Evolutionary conservation across 2,113 vertebrate genomes (phyloP).

Genomic region (Equus przewalskii): DNA sequence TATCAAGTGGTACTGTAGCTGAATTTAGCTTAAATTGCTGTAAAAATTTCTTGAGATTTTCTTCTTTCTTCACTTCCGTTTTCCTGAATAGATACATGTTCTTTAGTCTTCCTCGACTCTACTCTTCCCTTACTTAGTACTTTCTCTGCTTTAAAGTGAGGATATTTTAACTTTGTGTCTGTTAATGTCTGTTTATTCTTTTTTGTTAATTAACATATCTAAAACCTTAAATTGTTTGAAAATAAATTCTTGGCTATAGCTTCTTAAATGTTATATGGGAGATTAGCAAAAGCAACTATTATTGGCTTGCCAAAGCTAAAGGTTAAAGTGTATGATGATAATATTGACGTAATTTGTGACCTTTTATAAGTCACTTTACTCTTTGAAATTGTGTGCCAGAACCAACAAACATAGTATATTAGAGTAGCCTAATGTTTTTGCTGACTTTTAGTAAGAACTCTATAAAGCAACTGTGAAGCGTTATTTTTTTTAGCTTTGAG

Average conservation of each 20-base stretch:
- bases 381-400: constrained; percentile 56
- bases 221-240: constrained; percentile 9
- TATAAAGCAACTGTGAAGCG: constrained; percentile 20
- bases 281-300: constrained; percentile 13
- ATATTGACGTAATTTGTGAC: constrained; percentile 9
- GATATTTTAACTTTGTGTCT: constrained; percentile 23
- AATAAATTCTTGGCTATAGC: not conserved
- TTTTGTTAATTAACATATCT: not conserved
- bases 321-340: constrained; percentile 10
- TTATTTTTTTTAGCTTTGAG: constrained; percentile 33
- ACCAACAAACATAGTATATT: not conserved
- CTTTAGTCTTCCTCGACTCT: not conserved
- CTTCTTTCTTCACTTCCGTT: constrained; percentile 12
- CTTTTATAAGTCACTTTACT: constrained; percentile 46
- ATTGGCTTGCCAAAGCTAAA: not conserved
- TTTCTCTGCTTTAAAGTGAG: not conserved
- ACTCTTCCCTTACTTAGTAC: not conserved
- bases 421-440: constrained; percentile 7
- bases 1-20: not conserved
- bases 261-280: not conserved
- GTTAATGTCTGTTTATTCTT: not conserved
- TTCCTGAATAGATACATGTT: not conserved
- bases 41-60: not conserved
- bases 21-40: not conserved
- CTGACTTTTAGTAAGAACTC: constrained; percentile 45